Evolutionary conservation across 1,140 invertebrate genomes (phyloP).

Genomic region (Neodiprion fabricii): DNA sequence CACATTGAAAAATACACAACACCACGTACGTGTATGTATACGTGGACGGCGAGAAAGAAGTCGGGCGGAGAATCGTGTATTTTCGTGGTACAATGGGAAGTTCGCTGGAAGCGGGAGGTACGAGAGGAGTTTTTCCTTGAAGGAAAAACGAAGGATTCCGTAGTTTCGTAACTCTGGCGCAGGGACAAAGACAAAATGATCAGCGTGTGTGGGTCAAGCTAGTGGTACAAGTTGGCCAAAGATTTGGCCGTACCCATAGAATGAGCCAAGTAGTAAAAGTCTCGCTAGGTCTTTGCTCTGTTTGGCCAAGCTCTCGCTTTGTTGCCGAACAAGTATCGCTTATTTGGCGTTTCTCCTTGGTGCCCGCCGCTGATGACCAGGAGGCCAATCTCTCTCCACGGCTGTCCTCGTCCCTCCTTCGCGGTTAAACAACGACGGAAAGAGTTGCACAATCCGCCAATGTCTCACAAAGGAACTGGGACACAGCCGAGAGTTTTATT

Average conservation of each 20-base stretch:
- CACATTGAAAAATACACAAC: no score
- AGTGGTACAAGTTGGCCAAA: neutral
- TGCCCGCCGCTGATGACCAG: neutral
- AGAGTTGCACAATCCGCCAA: neutral
- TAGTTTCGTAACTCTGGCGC: no score
- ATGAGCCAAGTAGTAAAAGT: no score
- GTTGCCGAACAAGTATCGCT: slow-evolving; percentile 5
- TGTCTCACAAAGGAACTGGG: slow-evolving; percentile 5
- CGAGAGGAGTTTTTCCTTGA: no score
- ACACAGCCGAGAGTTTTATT: neutral
- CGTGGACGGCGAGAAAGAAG: no score
- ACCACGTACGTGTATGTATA: no score
- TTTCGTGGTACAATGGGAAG: no score
- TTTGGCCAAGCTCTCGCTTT: neutral
- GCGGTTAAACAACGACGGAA: neutral
- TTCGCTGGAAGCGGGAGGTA: no score
- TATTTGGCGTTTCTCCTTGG: neutral
- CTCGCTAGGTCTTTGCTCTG: neutral
- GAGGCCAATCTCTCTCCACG: neutral
- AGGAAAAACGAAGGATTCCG: no score
- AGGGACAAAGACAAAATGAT: neutral
- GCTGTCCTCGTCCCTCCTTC: neutral
- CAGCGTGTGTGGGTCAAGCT: neutral
- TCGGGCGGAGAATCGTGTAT: no score
- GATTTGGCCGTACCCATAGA: no score